These are phyloP conservation scores for Hyaena hyaena DNA, from an alignment of 2,113 vertebrate species.

Conservation along the genomic window DNA sequence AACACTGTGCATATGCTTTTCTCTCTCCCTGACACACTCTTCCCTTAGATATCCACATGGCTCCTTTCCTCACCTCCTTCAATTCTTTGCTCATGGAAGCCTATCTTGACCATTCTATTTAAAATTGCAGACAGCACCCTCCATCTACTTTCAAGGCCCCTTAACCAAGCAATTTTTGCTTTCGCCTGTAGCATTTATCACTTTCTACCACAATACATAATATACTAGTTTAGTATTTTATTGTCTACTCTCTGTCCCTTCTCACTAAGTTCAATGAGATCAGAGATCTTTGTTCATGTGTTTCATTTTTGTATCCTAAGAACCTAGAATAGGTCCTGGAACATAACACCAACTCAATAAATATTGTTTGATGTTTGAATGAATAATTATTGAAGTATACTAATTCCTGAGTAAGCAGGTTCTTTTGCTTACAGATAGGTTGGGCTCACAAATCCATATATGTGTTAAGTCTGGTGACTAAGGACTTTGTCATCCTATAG, in stretches of 20 bases:
- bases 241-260: background rate
- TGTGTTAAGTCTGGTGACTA: background rate
- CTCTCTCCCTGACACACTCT: background rate
- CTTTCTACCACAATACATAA: background rate
- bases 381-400: background rate
- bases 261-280: background rate
- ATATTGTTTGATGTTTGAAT: background rate
- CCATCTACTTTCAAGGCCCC: background rate
- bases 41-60: background rate
- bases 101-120: background rate
- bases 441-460: rapidly evolving
- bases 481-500: background rate
- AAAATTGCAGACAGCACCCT: background rate
- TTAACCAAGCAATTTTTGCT: background rate
- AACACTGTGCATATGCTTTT: background rate
- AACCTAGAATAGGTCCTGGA: background rate
- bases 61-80: background rate
- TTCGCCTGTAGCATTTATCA: background rate
- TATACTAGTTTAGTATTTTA: background rate
- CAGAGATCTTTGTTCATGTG: background rate
- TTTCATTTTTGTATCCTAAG: background rate
- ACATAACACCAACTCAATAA: background rate
- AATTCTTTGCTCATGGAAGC: background rate
- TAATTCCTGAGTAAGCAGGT: background rate
- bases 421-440: background rate